Percentiles rank a stretch among this genome's conserved stretches.
Conservation (phyloP, 1,140 invertebrate genomes). For the Drosophila nikananu region DNA sequence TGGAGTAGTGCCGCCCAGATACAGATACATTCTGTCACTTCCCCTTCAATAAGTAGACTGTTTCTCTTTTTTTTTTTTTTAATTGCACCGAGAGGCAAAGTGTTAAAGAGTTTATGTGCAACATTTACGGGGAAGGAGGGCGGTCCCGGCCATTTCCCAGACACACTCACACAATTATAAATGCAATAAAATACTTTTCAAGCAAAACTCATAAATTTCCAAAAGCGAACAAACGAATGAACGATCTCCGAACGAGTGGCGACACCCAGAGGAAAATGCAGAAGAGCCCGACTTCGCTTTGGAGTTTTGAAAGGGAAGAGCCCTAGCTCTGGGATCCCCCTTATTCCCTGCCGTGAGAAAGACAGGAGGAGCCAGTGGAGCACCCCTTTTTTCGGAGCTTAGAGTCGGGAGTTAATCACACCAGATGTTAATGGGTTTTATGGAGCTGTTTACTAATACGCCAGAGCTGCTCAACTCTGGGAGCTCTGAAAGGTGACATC, state of each 20-base stretch:
- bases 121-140: constrained; percentile 63
- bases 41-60: constrained; percentile 77
- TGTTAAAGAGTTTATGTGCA: constrained; percentile 85
- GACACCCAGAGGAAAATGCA: constrained; percentile 46
- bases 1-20: constrained; percentile 41
- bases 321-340: constrained; percentile 28
- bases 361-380: constrained; percentile 51
- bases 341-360: constrained; percentile 71
- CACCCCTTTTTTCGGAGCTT: constrained; percentile 55
- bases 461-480: constrained; percentile 3
- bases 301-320: constrained; percentile 14
- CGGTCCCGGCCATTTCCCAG: constrained; percentile 64
- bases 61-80: constrained; percentile 51
- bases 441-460: constrained; percentile 72
- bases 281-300: constrained; percentile 19
- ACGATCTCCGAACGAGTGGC: constrained; percentile 48
- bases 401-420: constrained; percentile 79
- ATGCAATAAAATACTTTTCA: constrained; percentile 85
- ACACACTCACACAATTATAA: constrained; percentile 80
- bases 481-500: constrained; percentile 65
- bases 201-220: constrained; percentile 84
- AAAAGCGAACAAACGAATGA: constrained; percentile 69
- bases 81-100: constrained; percentile 82
- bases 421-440: constrained; percentile 85
- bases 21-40: constrained; percentile 70